These are phyloP conservation scores for Tricholauxania praeusta DNA, from an alignment of 2,888 invertebrate species.

Conservation along the genomic window DNA sequence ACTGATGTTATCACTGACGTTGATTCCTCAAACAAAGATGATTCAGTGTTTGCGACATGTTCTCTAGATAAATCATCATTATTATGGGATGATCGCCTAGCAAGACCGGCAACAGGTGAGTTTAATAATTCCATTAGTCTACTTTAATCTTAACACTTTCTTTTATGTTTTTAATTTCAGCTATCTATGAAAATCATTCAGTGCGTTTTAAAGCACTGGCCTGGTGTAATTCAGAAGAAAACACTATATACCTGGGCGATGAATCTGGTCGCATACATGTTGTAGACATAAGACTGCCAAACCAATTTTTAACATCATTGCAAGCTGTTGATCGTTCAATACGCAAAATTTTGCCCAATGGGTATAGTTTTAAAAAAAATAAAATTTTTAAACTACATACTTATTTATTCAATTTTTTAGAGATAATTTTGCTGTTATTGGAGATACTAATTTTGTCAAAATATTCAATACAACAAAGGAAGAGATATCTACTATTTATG, in stretches of 20 bases:
- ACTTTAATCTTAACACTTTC: too few relatives aligned
- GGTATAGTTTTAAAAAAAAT: constrained; percentile 41
- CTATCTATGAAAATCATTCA: constrained; percentile 48
- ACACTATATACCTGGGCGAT: constrained; percentile 51
- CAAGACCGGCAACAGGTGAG: constrained; percentile 57
- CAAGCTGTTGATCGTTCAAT: constrained; percentile 51
- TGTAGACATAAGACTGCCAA: constrained; percentile 50
- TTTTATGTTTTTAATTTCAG: constrained; percentile 29
- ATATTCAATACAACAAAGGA: constrained; percentile 39
- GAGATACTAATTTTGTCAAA: constrained; percentile 51
- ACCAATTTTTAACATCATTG: constrained; percentile 43
- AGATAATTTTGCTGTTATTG: constrained; percentile 49
- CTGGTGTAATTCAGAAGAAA: constrained; percentile 46
- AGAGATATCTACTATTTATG: constrained; percentile 44
- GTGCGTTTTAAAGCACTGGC: constrained; percentile 49
- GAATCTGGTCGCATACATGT: constrained; percentile 49
- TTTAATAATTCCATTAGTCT: neutral
- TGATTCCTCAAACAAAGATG: constrained; percentile 46
- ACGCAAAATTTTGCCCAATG: constrained; percentile 48
- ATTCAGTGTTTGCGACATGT: constrained; percentile 53
- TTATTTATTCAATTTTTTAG: constrained; percentile 39
- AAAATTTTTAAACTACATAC: neutral
- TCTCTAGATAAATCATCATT: constrained; percentile 57
- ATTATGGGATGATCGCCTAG: constrained; percentile 57
- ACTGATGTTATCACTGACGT: constrained; percentile 55